Base-by-base conservation (phyloP, 1,140 invertebrate species). In the Teleogryllus occipitalis region DNA sequence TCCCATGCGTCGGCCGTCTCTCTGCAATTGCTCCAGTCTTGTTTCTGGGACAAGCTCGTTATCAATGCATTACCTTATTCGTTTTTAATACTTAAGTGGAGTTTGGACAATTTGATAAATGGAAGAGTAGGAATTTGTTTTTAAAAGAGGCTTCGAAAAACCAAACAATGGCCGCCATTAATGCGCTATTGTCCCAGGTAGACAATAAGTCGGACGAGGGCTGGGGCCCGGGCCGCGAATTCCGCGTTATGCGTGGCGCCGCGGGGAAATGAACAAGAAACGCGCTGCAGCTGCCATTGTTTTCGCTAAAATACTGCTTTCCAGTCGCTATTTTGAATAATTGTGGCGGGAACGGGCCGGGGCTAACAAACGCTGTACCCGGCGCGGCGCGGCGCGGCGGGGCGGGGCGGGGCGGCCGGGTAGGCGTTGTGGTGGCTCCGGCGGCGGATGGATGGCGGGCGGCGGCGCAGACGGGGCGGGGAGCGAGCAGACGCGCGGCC, bases 51-150 rank as follows among this genome's bases (percentile, higher is more conserved):
- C 76, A 77, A 48, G 76, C 48, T 77, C 76, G 48, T 77, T 77
- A 77, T 77, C 76, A 77, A 77, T 77, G 76, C 76, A 48, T 77
- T 77, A 48, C 47, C 48, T 47, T 47, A 77, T 77, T 77, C 47
- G 8, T 48, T 77, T 77, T 77, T 77, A 77, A 77, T 77, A 48
- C 76, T 77, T 48, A 27, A 77, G 48, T n/a, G 47, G 47, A 54
- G 76, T 77, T 77, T 77, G 15, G 76, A 77, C 76, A 77, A 77
- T 77, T 77, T 77, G 47, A 77, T 77, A 77, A 77, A 77, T 77
- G 47, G 76, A 77, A 77, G 76, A 47, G 22, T 48, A 77, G 21
- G 76, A 77, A 48, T 77, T 76, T 18, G 75, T 10, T 77, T 65
- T 65, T 10, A 65, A 65, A 18, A 18, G 54, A 65, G 54, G 54